A percentile compares a stretch with the other conserved stretches of the same genome.
Evolutionary conservation across 1,140 invertebrate genomes (phyloP).

Genomic region (Periplaneta americana): DNA sequence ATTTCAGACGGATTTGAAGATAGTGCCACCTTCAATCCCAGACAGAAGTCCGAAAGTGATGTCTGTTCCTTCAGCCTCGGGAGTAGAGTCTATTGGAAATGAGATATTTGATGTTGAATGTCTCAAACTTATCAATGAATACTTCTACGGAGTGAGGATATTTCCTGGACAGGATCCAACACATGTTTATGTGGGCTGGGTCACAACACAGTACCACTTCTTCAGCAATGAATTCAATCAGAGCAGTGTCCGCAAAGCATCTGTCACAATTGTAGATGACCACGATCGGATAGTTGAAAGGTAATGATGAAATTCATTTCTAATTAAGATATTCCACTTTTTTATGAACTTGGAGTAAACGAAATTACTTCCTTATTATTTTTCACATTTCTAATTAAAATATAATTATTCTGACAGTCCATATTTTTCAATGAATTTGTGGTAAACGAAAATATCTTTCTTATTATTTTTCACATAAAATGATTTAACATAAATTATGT

Average conservation of each 20-base stretch:
- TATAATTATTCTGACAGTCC: too few species aligned
- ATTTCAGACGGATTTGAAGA: slow-evolving; percentile 54
- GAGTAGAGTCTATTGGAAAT: slow-evolving; percentile 69
- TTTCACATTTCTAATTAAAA: too few species aligned
- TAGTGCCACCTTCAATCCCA: slow-evolving; percentile 57
- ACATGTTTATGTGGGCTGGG: slow-evolving; percentile 98
- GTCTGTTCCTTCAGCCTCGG: slow-evolving; percentile 54
- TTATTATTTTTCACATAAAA: too few species aligned
- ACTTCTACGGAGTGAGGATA: slow-evolving; percentile 90
- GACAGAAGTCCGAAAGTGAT: slow-evolving; percentile 68
- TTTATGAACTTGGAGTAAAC: too few species aligned
- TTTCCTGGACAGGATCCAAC: slow-evolving; percentile 96
- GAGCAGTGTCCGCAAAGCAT: slow-evolving; percentile 76
- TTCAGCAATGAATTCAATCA: slow-evolving; percentile 88
- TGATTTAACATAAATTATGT: too few species aligned
- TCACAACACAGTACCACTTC: slow-evolving; percentile 93
- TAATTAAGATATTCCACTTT: too few species aligned
- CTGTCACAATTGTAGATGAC: slow-evolving; percentile 79
- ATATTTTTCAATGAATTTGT: too few species aligned
- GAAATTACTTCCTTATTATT: too few species aligned
- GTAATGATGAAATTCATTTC: slow-evolving; percentile 42
- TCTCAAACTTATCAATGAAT: slow-evolving; percentile 93
- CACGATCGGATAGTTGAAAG: slow-evolving; percentile 65
- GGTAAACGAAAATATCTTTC: too few species aligned
- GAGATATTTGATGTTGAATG: slow-evolving; percentile 83